A percentile compares a stretch with the other conserved stretches of the same genome.
Evolutionary conservation across 2,797 vertebrate species (phyloP).

Genomic region (Crypturellus tataupa): DNA sequence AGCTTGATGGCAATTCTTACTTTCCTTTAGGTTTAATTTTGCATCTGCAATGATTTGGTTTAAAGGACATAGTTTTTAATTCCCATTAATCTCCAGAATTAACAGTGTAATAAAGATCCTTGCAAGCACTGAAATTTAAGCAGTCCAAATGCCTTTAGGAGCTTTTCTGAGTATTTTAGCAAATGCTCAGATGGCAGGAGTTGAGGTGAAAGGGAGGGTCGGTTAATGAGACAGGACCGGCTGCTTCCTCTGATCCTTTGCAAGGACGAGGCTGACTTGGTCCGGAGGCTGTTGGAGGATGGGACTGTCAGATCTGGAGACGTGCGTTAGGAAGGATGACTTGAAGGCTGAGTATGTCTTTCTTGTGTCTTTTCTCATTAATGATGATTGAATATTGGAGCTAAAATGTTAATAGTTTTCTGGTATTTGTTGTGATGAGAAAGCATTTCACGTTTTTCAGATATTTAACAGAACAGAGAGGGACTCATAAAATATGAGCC

Average conservation of each 20-base stretch:
- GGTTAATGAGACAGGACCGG: not conserved
- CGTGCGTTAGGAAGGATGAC: not conserved
- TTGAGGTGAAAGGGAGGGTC: not conserved
- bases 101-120: conserved; percentile 18
- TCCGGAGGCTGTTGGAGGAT: not conserved
- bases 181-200: not conserved
- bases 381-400: not conserved
- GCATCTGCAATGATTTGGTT: conserved; percentile 49
- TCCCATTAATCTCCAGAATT: conserved; percentile 51
- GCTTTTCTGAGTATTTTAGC: conserved; percentile 8
- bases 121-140: conserved; percentile 22
- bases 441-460: not conserved
- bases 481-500: not conserved
- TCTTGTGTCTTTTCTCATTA: not conserved
- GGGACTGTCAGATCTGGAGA: not conserved
- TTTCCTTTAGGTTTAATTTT: conserved; percentile 5
- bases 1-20: conserved; percentile 45
- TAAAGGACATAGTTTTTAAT: conserved; percentile 55
- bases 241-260: not conserved
- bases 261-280: not conserved
- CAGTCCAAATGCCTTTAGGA: conserved; percentile 12
- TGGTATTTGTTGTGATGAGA: rapidly evolving
- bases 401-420: not conserved
- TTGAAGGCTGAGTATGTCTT: not conserved
- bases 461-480: not conserved